These are phyloP conservation scores for Ganaspis brasiliensis DNA, from an alignment of 2,888 invertebrate species.

Conservation along the genomic window DNA sequence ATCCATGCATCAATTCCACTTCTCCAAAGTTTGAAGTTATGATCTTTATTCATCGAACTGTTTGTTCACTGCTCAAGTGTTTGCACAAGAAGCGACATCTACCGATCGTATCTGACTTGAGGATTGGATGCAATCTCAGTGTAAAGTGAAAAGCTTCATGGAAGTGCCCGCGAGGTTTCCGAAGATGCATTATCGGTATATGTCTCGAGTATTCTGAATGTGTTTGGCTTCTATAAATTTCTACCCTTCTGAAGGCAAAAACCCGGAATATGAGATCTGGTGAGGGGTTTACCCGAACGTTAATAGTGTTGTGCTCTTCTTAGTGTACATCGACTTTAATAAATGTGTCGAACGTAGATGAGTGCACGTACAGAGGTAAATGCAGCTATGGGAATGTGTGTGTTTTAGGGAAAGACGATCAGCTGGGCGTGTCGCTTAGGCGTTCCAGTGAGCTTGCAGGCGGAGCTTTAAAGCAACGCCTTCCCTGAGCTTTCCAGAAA, in stretches of 20 bases:
- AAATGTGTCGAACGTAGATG: not conserved
- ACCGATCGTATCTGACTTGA: slow-evolving; percentile 17
- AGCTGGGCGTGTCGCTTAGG: slow-evolving; percentile 72
- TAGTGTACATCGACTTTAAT: not conserved
- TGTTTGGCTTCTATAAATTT: slow-evolving; percentile 33
- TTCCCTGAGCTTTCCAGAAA: slow-evolving; percentile 64
- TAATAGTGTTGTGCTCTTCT: not conserved
- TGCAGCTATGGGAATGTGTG: not conserved
- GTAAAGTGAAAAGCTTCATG: slow-evolving; percentile 27
- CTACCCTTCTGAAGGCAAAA: not conserved
- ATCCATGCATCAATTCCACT: no score
- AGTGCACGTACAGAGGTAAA: not conserved
- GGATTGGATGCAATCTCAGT: slow-evolving; percentile 13
- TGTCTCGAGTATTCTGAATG: not conserved
- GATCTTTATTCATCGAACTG: slow-evolving; percentile 9
- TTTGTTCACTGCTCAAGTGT: not conserved
- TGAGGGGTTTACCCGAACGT: slow-evolving; percentile 4
- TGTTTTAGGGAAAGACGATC: slow-evolving; percentile 54
- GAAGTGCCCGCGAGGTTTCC: slow-evolving; percentile 1
- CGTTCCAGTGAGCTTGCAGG: slow-evolving; percentile 75
- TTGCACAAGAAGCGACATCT: slow-evolving; percentile 3
- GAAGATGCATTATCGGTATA: slow-evolving; percentile 21
- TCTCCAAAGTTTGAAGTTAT: not conserved
- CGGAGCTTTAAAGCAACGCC: slow-evolving; percentile 77
- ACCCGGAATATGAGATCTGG: not conserved